Base-by-base conservation (phyloP, 2,797 vertebrate species). In the Etheostoma perlongum region DNA sequence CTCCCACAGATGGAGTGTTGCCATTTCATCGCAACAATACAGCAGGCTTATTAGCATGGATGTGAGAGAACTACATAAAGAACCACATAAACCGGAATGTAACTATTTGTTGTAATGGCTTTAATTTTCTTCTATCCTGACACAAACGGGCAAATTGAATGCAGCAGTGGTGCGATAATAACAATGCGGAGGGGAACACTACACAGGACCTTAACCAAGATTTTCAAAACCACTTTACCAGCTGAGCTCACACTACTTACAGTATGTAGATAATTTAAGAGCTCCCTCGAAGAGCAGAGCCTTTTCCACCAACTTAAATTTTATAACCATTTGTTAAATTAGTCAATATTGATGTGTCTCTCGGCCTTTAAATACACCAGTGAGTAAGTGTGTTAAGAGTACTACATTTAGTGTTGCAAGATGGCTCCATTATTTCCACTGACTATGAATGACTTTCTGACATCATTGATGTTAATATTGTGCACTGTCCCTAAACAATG, bases 111-210 rank as follows among this genome's bases (percentile, higher is more conserved):
- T 49, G 64, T 68, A 85, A 82, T 63, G 60, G 48, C 64, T 77
- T 74, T 79, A 81, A 89, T 81, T 78, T 40, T 60, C 61, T 53
- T 68, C 36, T 44, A 23, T 77, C 48, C 53, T 47, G 79, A 58
- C 5, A 11, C 36, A 72, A 51, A 76, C 27, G 16, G 64, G 36
- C 27, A 69, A 71, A 82, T 27, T 74, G 25, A 36, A 61, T n/a
- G 48, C 21, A 47, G 72, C 67, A 54, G 18, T 4, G 21, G 47
- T 53, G 67, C 21, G 1, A 42, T 76, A 70, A 71, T 49, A 57
- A 71, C 30, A 65, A 66, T 33, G 49, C 40, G 33, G n/a, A 55
- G 55, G 44, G 60, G 1, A 27, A 25, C 5, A 48, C 16, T 44
- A 33, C 3, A 5, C 60, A 10, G 19, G 46, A 40, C 1, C 23